Conservation (phyloP, 2,888 invertebrate species). For the Tachina grossa region DNA sequence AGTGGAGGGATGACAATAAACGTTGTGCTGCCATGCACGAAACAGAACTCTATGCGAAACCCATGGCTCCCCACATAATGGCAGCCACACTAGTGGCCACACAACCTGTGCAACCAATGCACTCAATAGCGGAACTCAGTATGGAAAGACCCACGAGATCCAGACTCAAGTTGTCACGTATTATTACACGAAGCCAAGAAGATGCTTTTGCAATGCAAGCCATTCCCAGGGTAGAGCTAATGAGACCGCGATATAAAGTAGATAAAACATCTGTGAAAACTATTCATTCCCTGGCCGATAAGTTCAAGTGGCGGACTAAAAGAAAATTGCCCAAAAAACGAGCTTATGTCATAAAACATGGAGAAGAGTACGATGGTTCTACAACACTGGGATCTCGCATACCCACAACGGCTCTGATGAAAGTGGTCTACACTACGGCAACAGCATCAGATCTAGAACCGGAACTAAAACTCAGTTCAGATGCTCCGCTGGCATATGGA, state of each 20-base stretch:
- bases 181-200: conserved; percentile 77
- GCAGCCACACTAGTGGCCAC: conserved; percentile 65
- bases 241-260: conserved; percentile 64
- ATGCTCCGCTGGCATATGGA: conserved; percentile 43
- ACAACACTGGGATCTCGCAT: neutral
- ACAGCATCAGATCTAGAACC: conserved; percentile 45
- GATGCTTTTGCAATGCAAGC: conserved; percentile 66
- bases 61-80: conserved; percentile 68
- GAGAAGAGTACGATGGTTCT: conserved; percentile 8
- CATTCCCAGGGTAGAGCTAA: conserved; percentile 70
- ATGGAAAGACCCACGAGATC: conserved; percentile 69
- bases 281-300: conserved; percentile 67
- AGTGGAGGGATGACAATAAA: conserved; percentile 44
- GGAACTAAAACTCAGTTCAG: conserved; percentile 37
- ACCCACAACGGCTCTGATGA: conserved; percentile 59
- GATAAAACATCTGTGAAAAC: conserved; percentile 64
- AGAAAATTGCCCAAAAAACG: conserved; percentile 56
- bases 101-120: conserved; percentile 71
- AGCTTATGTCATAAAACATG: conserved; percentile 3
- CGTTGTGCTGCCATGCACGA: conserved; percentile 64
- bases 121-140: conserved; percentile 72
- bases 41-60: conserved; percentile 72
- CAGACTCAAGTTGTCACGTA: conserved; percentile 78
- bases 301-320: conserved; percentile 72
- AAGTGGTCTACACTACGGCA: conserved; percentile 61